Conservation (phyloP, 2,888 invertebrate species). For the Thalpophila matura region DNA sequence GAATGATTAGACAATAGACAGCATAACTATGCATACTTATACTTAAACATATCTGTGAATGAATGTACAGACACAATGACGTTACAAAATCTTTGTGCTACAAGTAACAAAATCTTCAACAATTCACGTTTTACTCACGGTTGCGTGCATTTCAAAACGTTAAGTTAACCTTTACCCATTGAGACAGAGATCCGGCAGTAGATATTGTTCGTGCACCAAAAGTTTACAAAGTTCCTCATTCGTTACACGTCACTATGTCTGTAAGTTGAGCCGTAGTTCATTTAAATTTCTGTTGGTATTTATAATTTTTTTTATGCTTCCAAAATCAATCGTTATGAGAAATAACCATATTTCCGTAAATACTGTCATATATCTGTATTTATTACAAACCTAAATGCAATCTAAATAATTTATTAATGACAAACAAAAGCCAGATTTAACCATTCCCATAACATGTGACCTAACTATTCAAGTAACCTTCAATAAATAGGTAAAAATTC, state of each 20-base stretch:
- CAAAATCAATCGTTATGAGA: too few species aligned
- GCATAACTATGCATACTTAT: too few species aligned
- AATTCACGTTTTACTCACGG: slow-evolving; percentile 29
- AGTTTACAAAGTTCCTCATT: slow-evolving; percentile 60
- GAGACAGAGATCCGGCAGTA: slow-evolving; percentile 44
- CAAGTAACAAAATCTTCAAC: slow-evolving; percentile 36
- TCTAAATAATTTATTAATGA: neutral
- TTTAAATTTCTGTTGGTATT: slow-evolving; percentile 26
- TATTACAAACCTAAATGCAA: too few species aligned
- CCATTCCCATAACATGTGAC: too few species aligned
- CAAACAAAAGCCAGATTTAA: neutral
- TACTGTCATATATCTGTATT: too few species aligned
- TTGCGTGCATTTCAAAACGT: slow-evolving; percentile 36
- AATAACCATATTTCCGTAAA: too few species aligned
- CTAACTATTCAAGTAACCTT: slow-evolving; percentile 9
- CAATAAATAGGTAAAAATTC: slow-evolving; percentile 13
- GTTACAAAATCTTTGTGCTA: slow-evolving; percentile 32
- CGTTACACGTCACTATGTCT: slow-evolving; percentile 51
- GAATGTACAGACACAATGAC: neutral
- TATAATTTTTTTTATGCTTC: slow-evolving; percentile 23
- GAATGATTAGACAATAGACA: too few species aligned
- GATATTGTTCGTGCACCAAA: slow-evolving; percentile 63
- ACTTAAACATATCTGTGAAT: slow-evolving; percentile 13
- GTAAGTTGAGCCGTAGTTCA: slow-evolving; percentile 35
- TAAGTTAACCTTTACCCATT: slow-evolving; percentile 46